Evolutionary conservation across 2,113 vertebrate species (phyloP), one percentile per base, ranked within the genome.

Genomic region (Ceyx margarethae): DNA sequence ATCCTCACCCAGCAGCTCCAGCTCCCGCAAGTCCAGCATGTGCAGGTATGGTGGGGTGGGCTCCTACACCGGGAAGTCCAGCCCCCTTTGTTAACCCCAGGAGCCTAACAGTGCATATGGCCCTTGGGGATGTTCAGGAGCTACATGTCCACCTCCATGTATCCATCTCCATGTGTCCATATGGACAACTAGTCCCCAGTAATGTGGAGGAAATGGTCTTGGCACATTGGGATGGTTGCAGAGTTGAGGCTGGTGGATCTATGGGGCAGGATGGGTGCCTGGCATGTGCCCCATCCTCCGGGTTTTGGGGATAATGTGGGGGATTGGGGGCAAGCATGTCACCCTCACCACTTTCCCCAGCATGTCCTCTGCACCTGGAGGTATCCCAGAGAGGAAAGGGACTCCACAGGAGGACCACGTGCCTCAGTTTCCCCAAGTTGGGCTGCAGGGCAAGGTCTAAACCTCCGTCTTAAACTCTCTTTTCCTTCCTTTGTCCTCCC

Each of bases 21-120:
- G 98, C 77, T 99, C 99, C 87, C 98, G 99, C 54, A 99, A 99
- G 96, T 99, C 99, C 97, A 99, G 99, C 97, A 98, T 99, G 98
- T 99, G 99, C 98, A 99, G 99, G 99, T 99, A 86, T 7, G 61
- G 56, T 45, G 50, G 68, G 13, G 71, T 15, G 72, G 48, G 74
- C 64, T 87, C 13, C 76, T 35, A 33, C 3, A 3, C 35, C 15
- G n/a, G 64, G 79, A 73, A 73, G 50, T 18, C 71, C 72, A 64
- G 15, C 23, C 57, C 22, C 15, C 62, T 65, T 58, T 4, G 0
- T 76, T 85, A 89, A 57, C 31, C 18, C 18, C 7, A 5, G 25
- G 42, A 23, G 25, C 6, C 3, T 74, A 46, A 60, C 21, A 45
- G 51, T 62, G 67, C 40, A 76, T 29, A 13, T 0, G 0, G 20